phyloP scores from a whole-genome alignment of 2,888 invertebrate species.

The Cenopis cana region DNA sequence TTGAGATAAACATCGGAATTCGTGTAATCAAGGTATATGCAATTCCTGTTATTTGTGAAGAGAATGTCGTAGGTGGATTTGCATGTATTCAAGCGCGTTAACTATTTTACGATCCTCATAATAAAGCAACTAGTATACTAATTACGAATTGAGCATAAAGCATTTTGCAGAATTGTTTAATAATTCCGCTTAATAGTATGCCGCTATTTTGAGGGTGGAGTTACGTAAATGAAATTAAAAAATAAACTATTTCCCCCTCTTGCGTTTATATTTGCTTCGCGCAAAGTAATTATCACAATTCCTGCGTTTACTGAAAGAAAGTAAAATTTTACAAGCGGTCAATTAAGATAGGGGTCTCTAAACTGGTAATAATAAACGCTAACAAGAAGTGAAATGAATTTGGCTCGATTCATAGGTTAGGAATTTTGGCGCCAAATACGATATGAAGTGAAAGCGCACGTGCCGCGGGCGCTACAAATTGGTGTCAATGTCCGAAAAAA shows the following conservation, averaged over 20 bases:
- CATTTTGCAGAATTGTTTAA: not conserved
- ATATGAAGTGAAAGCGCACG: constrained; percentile 68
- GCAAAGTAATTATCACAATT: constrained; percentile 39
- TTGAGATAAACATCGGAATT: constrained; percentile 41
- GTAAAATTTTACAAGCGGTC: constrained; percentile 26
- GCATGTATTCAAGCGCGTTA: constrained; percentile 6
- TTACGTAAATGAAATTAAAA: no score
- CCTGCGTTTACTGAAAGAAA: constrained; percentile 36
- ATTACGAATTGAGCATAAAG: not conserved
- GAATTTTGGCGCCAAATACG: constrained; percentile 77
- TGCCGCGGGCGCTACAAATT: constrained; percentile 64
- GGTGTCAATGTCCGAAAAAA: constrained; percentile 60
- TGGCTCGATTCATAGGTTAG: constrained; percentile 63
- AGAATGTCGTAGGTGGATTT: constrained; percentile 20
- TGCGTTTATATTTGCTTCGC: constrained; percentile 7
- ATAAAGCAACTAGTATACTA: not conserved
- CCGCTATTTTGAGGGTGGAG: no score
- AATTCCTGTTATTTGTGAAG: constrained; percentile 40
- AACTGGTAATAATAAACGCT: constrained; percentile 39
- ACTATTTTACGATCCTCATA: constrained; percentile 15
- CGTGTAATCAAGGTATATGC: constrained; percentile 38
- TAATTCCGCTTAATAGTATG: no score
- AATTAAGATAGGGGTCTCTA: constrained; percentile 40
- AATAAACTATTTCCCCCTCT: constrained; percentile 4
- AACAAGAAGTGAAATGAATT: constrained; percentile 46